These are phyloP conservation scores for Diuraphis noxia DNA, from an alignment of 1,140 invertebrate species.

Conservation along the genomic window DNA sequence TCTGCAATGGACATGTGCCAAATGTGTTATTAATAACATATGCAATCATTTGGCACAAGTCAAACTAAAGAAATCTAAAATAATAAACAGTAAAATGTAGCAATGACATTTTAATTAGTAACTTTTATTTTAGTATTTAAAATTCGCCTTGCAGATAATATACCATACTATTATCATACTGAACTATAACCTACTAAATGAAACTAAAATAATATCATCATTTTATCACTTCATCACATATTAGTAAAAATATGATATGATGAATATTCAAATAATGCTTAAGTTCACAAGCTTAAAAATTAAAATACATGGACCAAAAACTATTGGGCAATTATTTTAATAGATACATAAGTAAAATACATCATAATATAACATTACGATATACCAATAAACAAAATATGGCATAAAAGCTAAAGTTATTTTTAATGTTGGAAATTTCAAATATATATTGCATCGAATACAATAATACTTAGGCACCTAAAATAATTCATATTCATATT, in stretches of 20 bases:
- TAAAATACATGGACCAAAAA: background rate
- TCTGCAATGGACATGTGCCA: constrained; percentile 23
- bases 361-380: no score
- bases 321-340: background rate
- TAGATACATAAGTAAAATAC: no score
- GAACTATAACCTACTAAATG: no score
- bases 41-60: constrained; percentile 22
- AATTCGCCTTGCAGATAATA: no score
- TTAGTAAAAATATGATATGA: background rate
- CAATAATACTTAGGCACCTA: background rate
- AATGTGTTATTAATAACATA: constrained; percentile 29
- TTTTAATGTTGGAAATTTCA: background rate
- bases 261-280: background rate
- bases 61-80: constrained; percentile 21
- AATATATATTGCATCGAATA: background rate
- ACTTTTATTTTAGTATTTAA: background rate
- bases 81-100: constrained; percentile 19
- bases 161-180: background rate
- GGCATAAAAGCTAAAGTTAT: background rate
- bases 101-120: constrained; percentile 30
- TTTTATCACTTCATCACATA: background rate
- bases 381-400: background rate
- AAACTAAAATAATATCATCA: background rate
- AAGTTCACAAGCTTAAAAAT: background rate
- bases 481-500: background rate